These are phyloP conservation scores for Argyrosomus regius DNA, from an alignment of 2,797 vertebrate species.

Conservation along the genomic window DNA sequence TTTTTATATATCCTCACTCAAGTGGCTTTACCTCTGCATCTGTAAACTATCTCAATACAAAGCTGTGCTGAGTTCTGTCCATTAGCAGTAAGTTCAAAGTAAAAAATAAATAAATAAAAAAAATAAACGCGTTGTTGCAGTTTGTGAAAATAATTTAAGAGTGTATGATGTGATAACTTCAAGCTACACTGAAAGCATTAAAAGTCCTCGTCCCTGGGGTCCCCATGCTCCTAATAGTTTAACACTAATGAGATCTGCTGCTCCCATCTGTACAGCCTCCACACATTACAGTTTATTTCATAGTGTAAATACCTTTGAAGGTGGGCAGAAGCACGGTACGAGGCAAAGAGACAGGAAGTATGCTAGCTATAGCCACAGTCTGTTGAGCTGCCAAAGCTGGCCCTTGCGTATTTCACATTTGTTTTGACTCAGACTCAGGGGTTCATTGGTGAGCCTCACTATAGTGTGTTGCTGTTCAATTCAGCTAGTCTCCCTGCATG, in stretches of 20 bases:
- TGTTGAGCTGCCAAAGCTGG: slow-evolving; percentile 46
- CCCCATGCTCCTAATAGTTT: slow-evolving; percentile 75
- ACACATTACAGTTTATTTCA: slow-evolving; percentile 69
- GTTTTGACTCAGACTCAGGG: slow-evolving; percentile 56
- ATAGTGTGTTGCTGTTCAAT: slow-evolving; percentile 34
- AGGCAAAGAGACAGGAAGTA: slow-evolving; percentile 33
- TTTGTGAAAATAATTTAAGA: slow-evolving; percentile 55
- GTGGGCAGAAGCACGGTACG: slow-evolving; percentile 45
- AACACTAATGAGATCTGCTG: slow-evolving; percentile 81
- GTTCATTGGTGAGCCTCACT: slow-evolving; percentile 56
- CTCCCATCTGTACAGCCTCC: slow-evolving; percentile 63
- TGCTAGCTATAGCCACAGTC: slow-evolving; percentile 32
- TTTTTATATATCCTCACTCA: slow-evolving; percentile 3
- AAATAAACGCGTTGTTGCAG: slow-evolving; percentile 16
- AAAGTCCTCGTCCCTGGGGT: slow-evolving; percentile 64
- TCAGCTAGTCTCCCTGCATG: slow-evolving; percentile 64
- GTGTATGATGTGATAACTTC: slow-evolving; percentile 67
- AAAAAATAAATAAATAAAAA: not conserved
- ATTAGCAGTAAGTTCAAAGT: slow-evolving; percentile 38
- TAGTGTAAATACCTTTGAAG: slow-evolving; percentile 80
- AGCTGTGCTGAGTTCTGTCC: slow-evolving; percentile 20
- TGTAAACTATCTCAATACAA: not conserved
- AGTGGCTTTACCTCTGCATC: slow-evolving; percentile 4
- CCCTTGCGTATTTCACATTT: slow-evolving; percentile 62
- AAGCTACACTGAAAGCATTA: slow-evolving; percentile 66